A percentile compares a stretch with the other conserved stretches of the same genome.
Conservation (phyloP, 1,140 invertebrate species). For the Alviniconcha marisindica region DNA sequence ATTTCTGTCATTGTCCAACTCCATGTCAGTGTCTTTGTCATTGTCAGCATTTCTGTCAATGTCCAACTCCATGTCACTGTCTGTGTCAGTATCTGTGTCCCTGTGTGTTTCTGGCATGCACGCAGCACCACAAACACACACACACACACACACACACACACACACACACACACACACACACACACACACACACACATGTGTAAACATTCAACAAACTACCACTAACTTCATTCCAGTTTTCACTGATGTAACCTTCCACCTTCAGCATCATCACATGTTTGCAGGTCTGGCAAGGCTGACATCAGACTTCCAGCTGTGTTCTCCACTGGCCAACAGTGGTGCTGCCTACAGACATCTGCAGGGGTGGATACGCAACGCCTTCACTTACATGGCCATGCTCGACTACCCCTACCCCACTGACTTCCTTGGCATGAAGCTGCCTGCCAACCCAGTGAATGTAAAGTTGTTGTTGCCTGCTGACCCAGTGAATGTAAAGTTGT, state of each 20-base stretch:
- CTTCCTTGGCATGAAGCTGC: conserved; percentile 83
- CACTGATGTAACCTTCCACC: background rate
- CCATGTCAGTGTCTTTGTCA: too few species aligned
- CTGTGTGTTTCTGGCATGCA: too few species aligned
- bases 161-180: conserved; percentile 19
- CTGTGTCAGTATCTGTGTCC: too few species aligned
- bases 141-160: background rate
- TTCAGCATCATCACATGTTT: conserved; percentile 16
- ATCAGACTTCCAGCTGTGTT: conserved; percentile 64
- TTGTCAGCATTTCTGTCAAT: too few species aligned
- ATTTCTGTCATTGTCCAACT: too few species aligned
- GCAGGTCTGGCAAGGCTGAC: conserved; percentile 58
- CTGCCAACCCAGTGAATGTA: conserved; percentile 88
- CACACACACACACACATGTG: background rate
- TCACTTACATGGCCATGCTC: conserved; percentile 90
- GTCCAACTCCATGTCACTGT: too few species aligned
- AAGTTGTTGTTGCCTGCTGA: conserved; percentile 30
- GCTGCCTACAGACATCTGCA: conserved; percentile 66
- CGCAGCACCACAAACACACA: too few species aligned
- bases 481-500: too few species aligned
- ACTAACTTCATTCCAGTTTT: background rate
- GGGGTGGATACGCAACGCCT: conserved; percentile 80
- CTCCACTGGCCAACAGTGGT: conserved; percentile 50
- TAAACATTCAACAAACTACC: background rate
- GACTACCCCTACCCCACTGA: conserved; percentile 92